Base-by-base conservation (phyloP, 2,888 invertebrate genomes). In the Ormyrus rosae region DNA sequence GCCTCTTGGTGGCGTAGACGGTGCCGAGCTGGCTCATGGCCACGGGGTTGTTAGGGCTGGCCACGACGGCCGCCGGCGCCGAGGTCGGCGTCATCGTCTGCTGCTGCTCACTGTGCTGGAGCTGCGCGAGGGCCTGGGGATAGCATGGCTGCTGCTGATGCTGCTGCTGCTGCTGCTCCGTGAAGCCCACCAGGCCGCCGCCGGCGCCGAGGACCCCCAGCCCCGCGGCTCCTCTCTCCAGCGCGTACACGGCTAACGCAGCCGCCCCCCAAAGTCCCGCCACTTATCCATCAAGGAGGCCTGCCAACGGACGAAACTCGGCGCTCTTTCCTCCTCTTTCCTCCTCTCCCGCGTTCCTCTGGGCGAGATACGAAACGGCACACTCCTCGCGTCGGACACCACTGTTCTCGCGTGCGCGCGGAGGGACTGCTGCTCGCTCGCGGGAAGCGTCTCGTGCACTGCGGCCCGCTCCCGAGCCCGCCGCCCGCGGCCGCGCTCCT, bases 1-100 rank as follows among this genome's bases (percentile, higher is more conserved):
- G 94, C 90, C 98, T 93, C 92, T 98, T 98, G 87, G 98, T 98
- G 87, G 98, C 98, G 92, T 98, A 98, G 89, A 98, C 98, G 88
- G 98, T 98, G 86, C 97, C 97, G 89, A 98, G 94, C 91, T 97
- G 97, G 92, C 96, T 97, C 95, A 96, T 95, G 88, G 92, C 92
- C 84, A 89, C 89, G 85, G 90, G 88, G 85, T 91, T 90, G 86
- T 88, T 89, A 82, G 91, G 88, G 78, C 89, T 90, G 60, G 86
- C 85, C 74, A 86, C 80, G 76, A 88, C 86, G 83, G 90, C 85
- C 74, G 88, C 86, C 85, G 90, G 89, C 63, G 89, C 86, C 85
- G 89, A 87, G 64, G 89, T 90, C 74, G 90, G 90, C 85, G 88
- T 90, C 90, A 88, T 86, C 72, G 51, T 51, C 73, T 53, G 72